Percentiles rank a stretch among this genome's conserved stretches.
Evolutionary conservation across 1,140 invertebrate species (phyloP).

Genomic region (Ceratina calcarata): DNA sequence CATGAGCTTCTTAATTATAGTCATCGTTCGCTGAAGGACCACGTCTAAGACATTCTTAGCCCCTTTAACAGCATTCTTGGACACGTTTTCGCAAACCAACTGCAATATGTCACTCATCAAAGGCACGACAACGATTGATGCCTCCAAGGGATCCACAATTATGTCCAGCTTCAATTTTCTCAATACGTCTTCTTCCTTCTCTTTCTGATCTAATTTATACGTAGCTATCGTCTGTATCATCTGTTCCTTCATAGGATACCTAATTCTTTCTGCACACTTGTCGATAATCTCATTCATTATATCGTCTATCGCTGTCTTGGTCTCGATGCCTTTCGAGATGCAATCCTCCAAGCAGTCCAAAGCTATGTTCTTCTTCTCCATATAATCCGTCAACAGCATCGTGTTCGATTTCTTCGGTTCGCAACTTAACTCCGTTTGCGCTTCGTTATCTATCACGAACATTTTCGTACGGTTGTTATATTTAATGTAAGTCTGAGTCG

Average conservation of each 20-base stretch:
- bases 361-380: conserved; percentile 39
- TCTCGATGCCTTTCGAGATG: conserved; percentile 39
- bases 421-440: conserved; percentile 60
- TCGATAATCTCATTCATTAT: conserved; percentile 56
- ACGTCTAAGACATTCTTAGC: conserved; percentile 14
- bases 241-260: conserved; percentile 47
- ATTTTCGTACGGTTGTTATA: conserved; percentile 44
- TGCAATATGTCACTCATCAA: conserved; percentile 42
- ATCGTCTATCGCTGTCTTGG: conserved; percentile 38
- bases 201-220: conserved; percentile 9
- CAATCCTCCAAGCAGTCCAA: conserved; percentile 40
- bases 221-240: conserved; percentile 53
- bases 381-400: conserved; percentile 51
- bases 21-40: not conserved
- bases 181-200: conserved; percentile 57
- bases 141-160: conserved; percentile 55
- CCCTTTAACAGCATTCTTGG: conserved; percentile 7
- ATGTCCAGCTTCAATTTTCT: conserved; percentile 43
- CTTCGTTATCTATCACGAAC: conserved; percentile 48
- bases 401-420: conserved; percentile 58
- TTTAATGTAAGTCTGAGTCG: conserved; percentile 50
- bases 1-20: conserved; percentile 29
- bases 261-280: conserved; percentile 42
- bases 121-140: conserved; percentile 32
- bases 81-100: conserved; percentile 5